phyloP scores from a whole-genome alignment of 2,797 vertebrate genomes.

The Paratrypauchen microcephalus region DNA sequence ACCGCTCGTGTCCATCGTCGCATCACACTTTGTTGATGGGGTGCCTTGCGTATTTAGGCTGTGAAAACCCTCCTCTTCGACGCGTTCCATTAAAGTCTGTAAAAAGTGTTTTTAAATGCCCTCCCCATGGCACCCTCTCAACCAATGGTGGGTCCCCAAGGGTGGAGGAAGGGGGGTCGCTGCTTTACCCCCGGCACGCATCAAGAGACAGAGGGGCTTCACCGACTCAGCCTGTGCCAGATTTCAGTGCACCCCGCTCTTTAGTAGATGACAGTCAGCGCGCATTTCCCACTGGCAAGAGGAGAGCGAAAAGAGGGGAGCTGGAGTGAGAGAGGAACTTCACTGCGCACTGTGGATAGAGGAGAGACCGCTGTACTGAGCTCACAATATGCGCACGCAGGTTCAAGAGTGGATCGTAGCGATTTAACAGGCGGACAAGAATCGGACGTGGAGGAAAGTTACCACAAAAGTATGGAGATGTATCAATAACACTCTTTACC shows the following conservation, averaged over 20 bases:
- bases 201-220: slow-evolving; percentile 54
- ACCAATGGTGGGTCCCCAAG: slow-evolving; percentile 67
- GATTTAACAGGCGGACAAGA: background rate
- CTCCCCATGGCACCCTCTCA: slow-evolving; percentile 46
- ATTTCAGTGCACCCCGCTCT: slow-evolving; percentile 43
- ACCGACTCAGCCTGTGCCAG: slow-evolving; percentile 43
- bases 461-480: slow-evolving; percentile 58
- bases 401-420: slow-evolving; percentile 42
- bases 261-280: slow-evolving; percentile 70
- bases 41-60: background rate
- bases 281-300: slow-evolving; percentile 65
- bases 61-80: slow-evolving; percentile 10
- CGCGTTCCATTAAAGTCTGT: slow-evolving; percentile 39
- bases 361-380: slow-evolving; percentile 42
- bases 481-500: slow-evolving; percentile 49
- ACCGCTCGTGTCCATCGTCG: slow-evolving; percentile 7
- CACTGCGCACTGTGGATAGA: slow-evolving; percentile 52
- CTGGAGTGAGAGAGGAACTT: slow-evolving; percentile 58
- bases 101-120: slow-evolving; percentile 45
- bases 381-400: slow-evolving; percentile 37
- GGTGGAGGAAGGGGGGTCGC: slow-evolving; percentile 38
- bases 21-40: slow-evolving; percentile 1
- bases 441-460: slow-evolving; percentile 63
- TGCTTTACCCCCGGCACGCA: slow-evolving; percentile 27
- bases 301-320: slow-evolving; percentile 51